Evolutionary conservation across 2,888 invertebrate species (phyloP), one percentile per base, ranked within the genome.

Genomic region (Meloe dianella): DNA sequence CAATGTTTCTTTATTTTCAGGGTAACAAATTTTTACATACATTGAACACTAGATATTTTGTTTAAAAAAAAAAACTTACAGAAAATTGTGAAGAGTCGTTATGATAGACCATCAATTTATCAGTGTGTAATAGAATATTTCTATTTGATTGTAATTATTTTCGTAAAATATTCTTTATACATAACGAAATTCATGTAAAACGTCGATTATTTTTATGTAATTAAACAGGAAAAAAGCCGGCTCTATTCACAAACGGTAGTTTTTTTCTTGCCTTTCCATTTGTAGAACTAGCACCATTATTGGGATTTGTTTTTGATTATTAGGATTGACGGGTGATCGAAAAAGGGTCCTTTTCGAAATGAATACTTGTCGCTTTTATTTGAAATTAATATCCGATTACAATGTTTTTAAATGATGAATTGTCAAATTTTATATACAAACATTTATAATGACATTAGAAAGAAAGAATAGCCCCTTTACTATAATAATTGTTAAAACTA

Each of bases 11-110:
- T 71, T 69, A 66, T 68, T 72, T 72, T 72, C 66, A 65, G 78
- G 79, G 79, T 79, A 80, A 78, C 79, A 78, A 73, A 75, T 80
- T 79, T 78, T 79, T 70, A 71, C 74, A 75, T 73, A 73, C 71
- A 69, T 69, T 58, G 71, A 71, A 76, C 74, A 78, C 70, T 67
- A 71, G 68, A 69, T 78, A 80, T 80, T 79, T 80, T 80, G 78
- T 79, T 79, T 78, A 69, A 75, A 77, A 75, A 77, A 79, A 79
- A 77, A 69, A 77, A 79, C 27, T 5, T 27, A 1, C 14, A 12
- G 63, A 69, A 70, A 77, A 75, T 67, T 41, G 77, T 73, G 76
- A 71, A 74, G 77, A 67, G n/a, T n/a, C n/a, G 75, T 60, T 63
- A 67, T 74, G 68, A 57, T 9, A n/a, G 41, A n/a, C n/a, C 14